A percentile compares a stretch with the other conserved stretches of the same genome.
Evolutionary conservation across 2,797 vertebrate species (phyloP).

Genomic region (Sebastes cheni): DNA sequence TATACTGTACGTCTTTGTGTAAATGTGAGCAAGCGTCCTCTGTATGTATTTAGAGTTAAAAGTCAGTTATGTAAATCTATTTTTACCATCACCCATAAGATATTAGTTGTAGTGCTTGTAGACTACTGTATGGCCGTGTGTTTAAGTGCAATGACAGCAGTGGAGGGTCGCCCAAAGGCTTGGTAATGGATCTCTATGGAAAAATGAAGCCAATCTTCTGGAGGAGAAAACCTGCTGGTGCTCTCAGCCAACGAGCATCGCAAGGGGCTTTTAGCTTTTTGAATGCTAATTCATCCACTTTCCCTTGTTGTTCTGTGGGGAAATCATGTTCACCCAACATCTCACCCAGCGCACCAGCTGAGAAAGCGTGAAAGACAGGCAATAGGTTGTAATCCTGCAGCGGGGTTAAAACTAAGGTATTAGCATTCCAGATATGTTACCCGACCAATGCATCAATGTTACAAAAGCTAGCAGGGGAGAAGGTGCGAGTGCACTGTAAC

Average conservation of each 20-base stretch:
- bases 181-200: constrained; percentile 72
- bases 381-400: constrained; percentile 72
- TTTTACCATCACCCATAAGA: constrained; percentile 25
- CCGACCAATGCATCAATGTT: constrained; percentile 74
- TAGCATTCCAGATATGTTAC: constrained; percentile 78
- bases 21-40: constrained; percentile 21
- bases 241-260: constrained; percentile 49
- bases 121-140: constrained; percentile 32
- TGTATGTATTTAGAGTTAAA: constrained; percentile 18
- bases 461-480: constrained; percentile 64
- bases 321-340: constrained; percentile 72
- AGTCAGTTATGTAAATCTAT: constrained; percentile 29
- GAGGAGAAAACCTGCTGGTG: constrained; percentile 59
- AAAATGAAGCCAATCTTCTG: constrained; percentile 72
- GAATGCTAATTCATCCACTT: constrained; percentile 78
- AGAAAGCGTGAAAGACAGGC: constrained; percentile 67
- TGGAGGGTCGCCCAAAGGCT: constrained; percentile 59
- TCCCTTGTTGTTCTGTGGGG: constrained; percentile 69
- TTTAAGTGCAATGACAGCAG: constrained; percentile 56
- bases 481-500: constrained; percentile 61
- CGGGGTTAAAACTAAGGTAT: constrained; percentile 63
- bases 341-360: constrained; percentile 50
- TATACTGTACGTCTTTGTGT: constrained; percentile 11
- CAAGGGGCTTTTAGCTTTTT: constrained; percentile 74
- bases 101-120: constrained; percentile 31